Evolutionary conservation across 2,113 vertebrate species (phyloP), one percentile per base, ranked within the genome.

Genomic region (Bubo bubo): DNA sequence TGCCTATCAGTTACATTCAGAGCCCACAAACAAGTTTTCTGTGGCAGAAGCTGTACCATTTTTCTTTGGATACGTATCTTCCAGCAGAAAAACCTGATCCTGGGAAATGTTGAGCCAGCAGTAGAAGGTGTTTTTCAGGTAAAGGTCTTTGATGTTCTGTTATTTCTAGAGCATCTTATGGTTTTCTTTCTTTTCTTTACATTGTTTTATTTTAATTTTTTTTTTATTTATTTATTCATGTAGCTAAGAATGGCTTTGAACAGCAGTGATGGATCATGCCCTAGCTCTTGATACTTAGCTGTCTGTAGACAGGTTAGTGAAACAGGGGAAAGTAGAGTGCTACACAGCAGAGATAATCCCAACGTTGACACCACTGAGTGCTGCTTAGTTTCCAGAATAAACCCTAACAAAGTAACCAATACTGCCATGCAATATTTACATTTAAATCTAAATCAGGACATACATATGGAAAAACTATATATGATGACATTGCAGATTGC

Each of bases 401-500:
- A 63, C 9, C 8, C n/a, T 62, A 68, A 73, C 8, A 41, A 70
- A 90, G 19, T 64, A 92, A 80, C 59, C 41, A 62, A 41, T 80
- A 39, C 14, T 58, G 30, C 30, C 47, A 35, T 49, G 37, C 30
- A 80, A 73, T 89, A 79, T 76, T 90, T 96, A 95, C 43, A 52
- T 76, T 70, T 90, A 96, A 91, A 90, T 81, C 35, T 80, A 67
- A 85, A 86, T 58, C 28, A 45, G 53, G 71, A 79, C 55, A 68
- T 91, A 43, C 53, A 64, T 76, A 68, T 72, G 74, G 73, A 91
- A 93, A 95, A 92, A 41, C 49, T 83, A 28, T 67, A 70, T 11
- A 66, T 67, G 91, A 94, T 97, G 95, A 96, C 74, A 85, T 41
- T 93, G 87, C 81, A 93, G 77, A 91, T 85, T 86, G 95, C 43